Conservation (phyloP, 2,113 vertebrate species). For the Callospermophilus lateralis region DNA sequence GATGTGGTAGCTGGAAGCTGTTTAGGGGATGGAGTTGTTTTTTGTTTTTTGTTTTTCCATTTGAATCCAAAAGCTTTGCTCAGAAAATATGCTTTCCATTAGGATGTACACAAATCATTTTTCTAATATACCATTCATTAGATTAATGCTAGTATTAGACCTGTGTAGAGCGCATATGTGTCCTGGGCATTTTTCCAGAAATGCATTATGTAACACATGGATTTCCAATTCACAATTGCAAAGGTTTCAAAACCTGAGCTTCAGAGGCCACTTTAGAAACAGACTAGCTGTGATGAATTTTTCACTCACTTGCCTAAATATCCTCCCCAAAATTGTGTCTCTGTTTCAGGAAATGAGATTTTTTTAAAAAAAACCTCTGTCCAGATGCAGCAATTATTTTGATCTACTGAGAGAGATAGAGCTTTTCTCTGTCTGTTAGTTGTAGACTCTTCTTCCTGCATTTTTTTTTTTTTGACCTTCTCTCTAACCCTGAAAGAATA, state of each 20-base stretch:
- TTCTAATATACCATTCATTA: constrained; percentile 68
- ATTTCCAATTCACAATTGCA: constrained; percentile 68
- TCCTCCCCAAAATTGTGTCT: constrained; percentile 7
- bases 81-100: constrained; percentile 66
- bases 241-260: constrained; percentile 61
- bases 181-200: constrained; percentile 59
- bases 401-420: background rate
- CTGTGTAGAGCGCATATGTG: background rate
- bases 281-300: constrained; percentile 47
- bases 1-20: constrained; percentile 28
- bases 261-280: constrained; percentile 49
- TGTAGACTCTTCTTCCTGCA: background rate
- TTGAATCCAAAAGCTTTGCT: constrained; percentile 41
- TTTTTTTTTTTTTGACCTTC: constrained; percentile 53
- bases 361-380: constrained; percentile 60
- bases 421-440: constrained; percentile 17
- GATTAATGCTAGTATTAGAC: constrained; percentile 71
- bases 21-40: constrained; percentile 51
- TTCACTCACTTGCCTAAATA: constrained; percentile 20
- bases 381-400: constrained; percentile 51
- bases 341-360: constrained; percentile 59
- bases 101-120: constrained; percentile 54
- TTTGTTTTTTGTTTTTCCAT: background rate
- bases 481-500: constrained; percentile 54
- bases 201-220: constrained; percentile 37